phyloP scores from a whole-genome alignment of 2,113 vertebrate species.

The Grus americana region DNA sequence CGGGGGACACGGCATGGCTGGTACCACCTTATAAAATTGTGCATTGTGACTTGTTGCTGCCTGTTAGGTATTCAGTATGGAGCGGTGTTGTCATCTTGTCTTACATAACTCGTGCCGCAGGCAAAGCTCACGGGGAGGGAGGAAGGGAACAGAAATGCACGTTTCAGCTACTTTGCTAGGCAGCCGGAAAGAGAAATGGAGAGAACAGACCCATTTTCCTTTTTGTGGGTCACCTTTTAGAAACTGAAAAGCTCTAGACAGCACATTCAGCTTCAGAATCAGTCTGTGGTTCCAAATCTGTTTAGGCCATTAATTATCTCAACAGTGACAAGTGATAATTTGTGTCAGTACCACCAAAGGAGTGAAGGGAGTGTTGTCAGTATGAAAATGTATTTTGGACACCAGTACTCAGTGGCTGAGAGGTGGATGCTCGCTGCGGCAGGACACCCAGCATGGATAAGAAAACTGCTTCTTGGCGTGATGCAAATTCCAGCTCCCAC shows the following conservation, averaged over 20 bases:
- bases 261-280: background rate
- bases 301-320: background rate
- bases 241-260: background rate
- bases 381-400: background rate
- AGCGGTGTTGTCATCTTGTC: background rate
- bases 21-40: background rate
- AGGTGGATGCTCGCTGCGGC: background rate
- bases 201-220: background rate
- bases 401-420: background rate
- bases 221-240: background rate
- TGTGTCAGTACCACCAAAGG: background rate
- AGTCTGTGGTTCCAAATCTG: background rate
- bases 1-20: background rate
- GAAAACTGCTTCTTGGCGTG: background rate
- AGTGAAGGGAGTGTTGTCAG: background rate
- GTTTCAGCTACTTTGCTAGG: background rate
- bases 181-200: background rate
- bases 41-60: background rate
- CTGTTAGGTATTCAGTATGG: rapidly evolving
- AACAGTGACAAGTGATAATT: background rate
- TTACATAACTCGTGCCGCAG: background rate
- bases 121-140: background rate
- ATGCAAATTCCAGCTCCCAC: background rate
- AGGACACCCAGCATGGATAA: background rate
- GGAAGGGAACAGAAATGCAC: background rate